Evolutionary conservation across 2,797 vertebrate species (phyloP).

Genomic region (Anguilla pacifica): DNA sequence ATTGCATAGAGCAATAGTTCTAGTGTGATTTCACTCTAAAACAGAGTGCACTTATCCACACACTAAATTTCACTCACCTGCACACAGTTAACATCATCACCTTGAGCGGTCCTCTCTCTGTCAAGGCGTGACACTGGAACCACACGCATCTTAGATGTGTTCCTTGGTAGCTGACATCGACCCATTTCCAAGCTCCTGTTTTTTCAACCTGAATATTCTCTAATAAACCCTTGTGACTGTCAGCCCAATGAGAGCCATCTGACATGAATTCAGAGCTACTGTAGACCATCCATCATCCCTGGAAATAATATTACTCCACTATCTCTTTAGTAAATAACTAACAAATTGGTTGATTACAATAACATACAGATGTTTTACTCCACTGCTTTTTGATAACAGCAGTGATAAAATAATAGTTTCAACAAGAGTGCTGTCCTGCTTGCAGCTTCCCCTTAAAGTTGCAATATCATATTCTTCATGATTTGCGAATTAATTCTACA

Average conservation of each 20-base stretch:
- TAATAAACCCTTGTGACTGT: background rate
- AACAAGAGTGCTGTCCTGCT: background rate
- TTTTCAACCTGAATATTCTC: background rate
- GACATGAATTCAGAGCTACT: background rate
- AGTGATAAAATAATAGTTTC: background rate
- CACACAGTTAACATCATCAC: background rate
- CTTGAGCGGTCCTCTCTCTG: background rate
- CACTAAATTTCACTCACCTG: background rate
- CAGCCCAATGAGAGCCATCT: background rate
- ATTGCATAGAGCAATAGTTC: background rate
- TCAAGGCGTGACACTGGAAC: background rate
- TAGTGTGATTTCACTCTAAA: background rate
- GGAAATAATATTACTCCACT: background rate
- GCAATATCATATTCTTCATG: background rate
- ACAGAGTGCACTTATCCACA: background rate
- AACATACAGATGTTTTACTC: background rate
- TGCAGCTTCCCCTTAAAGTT: background rate
- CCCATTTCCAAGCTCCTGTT: background rate
- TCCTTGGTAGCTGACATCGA: background rate
- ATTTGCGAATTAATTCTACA: background rate
- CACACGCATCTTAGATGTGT: background rate
- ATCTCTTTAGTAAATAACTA: background rate
- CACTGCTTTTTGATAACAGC: background rate
- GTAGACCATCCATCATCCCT: background rate
- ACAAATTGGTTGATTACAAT: background rate